These are phyloP conservation scores for Nerophis ophidion DNA, from an alignment of 2,113 vertebrate genomes.

Conservation along the genomic window DNA sequence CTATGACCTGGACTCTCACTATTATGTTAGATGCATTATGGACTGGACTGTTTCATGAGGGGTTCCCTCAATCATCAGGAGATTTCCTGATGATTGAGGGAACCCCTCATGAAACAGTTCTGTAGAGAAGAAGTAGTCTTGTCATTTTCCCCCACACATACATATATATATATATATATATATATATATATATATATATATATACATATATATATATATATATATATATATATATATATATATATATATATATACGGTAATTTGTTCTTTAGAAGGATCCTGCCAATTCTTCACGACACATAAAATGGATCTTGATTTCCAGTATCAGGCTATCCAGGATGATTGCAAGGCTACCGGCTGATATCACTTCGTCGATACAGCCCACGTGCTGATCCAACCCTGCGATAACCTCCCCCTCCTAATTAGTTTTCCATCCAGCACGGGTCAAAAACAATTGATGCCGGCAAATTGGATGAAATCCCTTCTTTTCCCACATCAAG, in stretches of 20 bases:
- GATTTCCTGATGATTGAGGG: too few relatives aligned
- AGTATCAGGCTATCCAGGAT: conserved; percentile 11
- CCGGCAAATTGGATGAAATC: conserved; percentile 44
- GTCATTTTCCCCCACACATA: too few relatives aligned
- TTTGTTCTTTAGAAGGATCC: background rate
- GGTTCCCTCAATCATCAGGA: too few relatives aligned
- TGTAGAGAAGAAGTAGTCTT: too few relatives aligned
- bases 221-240: too few relatives aligned
- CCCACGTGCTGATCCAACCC: conserved; percentile 45
- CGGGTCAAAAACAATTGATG: conserved; percentile 35
- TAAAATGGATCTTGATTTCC: conserved; percentile 8
- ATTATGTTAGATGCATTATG: too few relatives aligned
- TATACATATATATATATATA: too few relatives aligned
- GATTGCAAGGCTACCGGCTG: conserved; percentile 21
- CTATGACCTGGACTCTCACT: too few relatives aligned
- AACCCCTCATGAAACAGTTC: too few relatives aligned
- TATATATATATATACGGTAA: background rate
- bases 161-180: too few relatives aligned
- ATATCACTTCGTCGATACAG: conserved; percentile 43
- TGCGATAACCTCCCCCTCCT: conserved; percentile 31
- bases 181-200: too few relatives aligned
- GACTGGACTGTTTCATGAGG: too few relatives aligned
- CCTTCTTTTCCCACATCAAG: background rate
- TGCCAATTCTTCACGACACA: background rate
- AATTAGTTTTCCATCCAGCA: conserved; percentile 49